Conservation (phyloP, 2,113 vertebrate genomes). For the Rana temporaria region DNA sequence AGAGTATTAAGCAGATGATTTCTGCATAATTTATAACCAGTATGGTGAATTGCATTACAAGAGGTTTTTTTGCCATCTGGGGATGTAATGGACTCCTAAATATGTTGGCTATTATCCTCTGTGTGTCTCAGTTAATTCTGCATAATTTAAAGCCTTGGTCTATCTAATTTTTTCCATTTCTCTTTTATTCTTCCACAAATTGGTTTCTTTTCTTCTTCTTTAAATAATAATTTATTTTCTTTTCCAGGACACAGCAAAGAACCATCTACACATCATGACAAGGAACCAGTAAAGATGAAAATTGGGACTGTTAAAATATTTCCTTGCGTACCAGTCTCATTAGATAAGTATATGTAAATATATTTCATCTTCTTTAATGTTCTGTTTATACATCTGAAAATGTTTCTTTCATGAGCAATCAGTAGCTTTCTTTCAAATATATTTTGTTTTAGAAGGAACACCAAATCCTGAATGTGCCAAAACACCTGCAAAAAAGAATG, state of each 20-base stretch:
- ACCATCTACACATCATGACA: slow-evolving; percentile 46
- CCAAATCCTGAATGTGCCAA: slow-evolving; percentile 10
- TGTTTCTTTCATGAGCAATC: slow-evolving; percentile 47
- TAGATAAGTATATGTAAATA: slow-evolving; percentile 60
- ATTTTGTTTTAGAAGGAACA: slow-evolving; percentile 44
- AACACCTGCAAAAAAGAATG: slow-evolving; percentile 33
- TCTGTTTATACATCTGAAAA: slow-evolving; percentile 35
- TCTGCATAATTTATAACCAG: slow-evolving; percentile 48
- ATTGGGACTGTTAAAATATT: slow-evolving; percentile 54
- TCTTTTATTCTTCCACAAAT: slow-evolving; percentile 47
- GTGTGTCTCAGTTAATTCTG: slow-evolving; percentile 53
- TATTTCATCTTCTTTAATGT: slow-evolving; percentile 49
- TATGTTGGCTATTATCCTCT: slow-evolving; percentile 8
- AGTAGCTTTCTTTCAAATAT: slow-evolving; percentile 43
- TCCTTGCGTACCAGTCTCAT: slow-evolving; percentile 55
- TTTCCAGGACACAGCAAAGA: slow-evolving; percentile 54
- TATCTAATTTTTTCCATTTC: slow-evolving; percentile 54
- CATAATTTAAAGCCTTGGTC: slow-evolving; percentile 47
- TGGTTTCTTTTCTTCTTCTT: slow-evolving; percentile 56
- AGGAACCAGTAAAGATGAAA: slow-evolving; percentile 56
- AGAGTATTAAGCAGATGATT: slow-evolving; percentile 3
- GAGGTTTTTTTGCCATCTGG: slow-evolving; percentile 32
- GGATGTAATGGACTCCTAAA: slow-evolving; percentile 41
- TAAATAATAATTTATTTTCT: slow-evolving; percentile 59
- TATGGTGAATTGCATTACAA: slow-evolving; percentile 25